These are phyloP conservation scores for Helobdella robusta DNA, from an alignment of 2,888 invertebrate species.

Conservation along the genomic window DNA sequence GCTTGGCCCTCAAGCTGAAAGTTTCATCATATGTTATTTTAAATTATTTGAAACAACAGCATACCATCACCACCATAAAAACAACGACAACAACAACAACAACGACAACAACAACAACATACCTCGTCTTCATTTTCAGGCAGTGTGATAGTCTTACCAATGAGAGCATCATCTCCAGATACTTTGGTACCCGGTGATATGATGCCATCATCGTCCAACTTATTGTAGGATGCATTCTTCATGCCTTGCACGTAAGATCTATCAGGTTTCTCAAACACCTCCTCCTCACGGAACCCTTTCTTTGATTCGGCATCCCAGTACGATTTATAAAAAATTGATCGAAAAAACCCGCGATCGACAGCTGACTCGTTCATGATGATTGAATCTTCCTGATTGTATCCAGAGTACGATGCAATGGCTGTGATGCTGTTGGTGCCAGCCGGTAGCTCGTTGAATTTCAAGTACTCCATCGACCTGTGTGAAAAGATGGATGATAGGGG, in stretches of 20 bases:
- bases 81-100: no score
- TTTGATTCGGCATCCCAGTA: slow-evolving; percentile 50
- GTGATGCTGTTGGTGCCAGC: slow-evolving; percentile 84
- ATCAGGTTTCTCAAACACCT: slow-evolving; percentile 83
- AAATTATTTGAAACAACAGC: no score
- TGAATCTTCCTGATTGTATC: slow-evolving; percentile 99
- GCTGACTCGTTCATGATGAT: slow-evolving; percentile 97
- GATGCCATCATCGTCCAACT: slow-evolving; percentile 96
- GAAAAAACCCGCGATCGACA: slow-evolving; percentile 92
- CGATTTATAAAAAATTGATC: slow-evolving; percentile 50
- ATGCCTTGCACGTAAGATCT: slow-evolving; percentile 81
- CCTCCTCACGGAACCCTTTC: slow-evolving; percentile 49
- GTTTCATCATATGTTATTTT: not conserved
- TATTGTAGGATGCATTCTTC: slow-evolving; percentile 96
- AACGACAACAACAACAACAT: no score
- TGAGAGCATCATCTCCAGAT: slow-evolving; percentile 97
- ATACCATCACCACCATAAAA: not conserved
- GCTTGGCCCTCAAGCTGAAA: slow-evolving; percentile 73
- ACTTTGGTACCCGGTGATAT: slow-evolving; percentile 97
- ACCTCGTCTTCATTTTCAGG: slow-evolving; percentile 95
- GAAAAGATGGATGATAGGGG: not conserved
- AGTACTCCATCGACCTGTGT: slow-evolving; percentile 87
- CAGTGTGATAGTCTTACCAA: slow-evolving; percentile 91
- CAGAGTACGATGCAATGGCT: slow-evolving; percentile 96
- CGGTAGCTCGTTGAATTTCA: slow-evolving; percentile 54